Base-by-base conservation (phyloP, 2,113 vertebrate genomes). In the Uropsilus gracilis region DNA sequence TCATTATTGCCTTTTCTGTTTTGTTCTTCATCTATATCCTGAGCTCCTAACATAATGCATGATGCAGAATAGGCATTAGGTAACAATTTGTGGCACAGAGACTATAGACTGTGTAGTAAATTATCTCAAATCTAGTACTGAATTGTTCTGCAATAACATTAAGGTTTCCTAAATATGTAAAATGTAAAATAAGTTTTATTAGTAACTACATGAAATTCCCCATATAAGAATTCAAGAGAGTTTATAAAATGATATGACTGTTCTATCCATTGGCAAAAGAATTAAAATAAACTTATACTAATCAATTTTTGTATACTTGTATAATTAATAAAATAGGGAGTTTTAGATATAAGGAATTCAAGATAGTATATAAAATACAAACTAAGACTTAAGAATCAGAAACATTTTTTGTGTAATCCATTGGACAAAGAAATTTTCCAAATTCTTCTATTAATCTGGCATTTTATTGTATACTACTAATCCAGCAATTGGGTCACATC, bases 261-360 rank as follows among this genome's bases (percentile, higher is more conserved):
- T 64, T 89, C 42, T 61, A 92, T 75, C 86, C 39, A 63, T 86
- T 93, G 90, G 90, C 63, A 87, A 90, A 90, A 16, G 46, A 90
- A 72, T 82, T 86, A 93, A 89, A 34, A 53, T 71, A 89, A 81
- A 89, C 8, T 34, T 59, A 39, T 37, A 55, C 57, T 84, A 71
- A 69, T 82, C 14, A 78, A 32, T 11, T 64, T 90, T 66, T 82
- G 17, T 30, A 17, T 83, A 55, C 59, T 50, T 66, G 16, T 53
- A 10, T 77, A 75, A 77, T 72, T 82, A 72, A 12, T 64, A 77
- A 59, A 4, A 81, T 11, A 69, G 12, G 44, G n/a, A 68, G 12
- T 87, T 90, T 57, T 73, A 80, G 83, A 91, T 66, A 53, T 48
- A 48, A 66, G 50, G 16, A 72, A 48, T 78, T 95, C 55, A 90